Base-by-base conservation (phyloP, 1,140 invertebrate genomes). In the Bicyclus anynana region DNA sequence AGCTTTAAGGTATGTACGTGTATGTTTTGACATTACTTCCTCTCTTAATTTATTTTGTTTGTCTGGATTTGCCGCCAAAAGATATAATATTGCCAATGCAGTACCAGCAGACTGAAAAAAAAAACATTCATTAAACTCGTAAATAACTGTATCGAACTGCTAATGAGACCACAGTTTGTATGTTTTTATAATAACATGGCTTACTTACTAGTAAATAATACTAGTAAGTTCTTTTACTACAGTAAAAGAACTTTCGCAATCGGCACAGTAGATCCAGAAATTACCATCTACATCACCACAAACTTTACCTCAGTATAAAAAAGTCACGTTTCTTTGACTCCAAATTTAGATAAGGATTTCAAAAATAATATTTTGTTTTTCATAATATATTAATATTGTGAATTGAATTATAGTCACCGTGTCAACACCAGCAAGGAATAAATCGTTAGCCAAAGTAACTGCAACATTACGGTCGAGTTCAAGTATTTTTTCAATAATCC, bases 361-460 rank as follows among this genome's bases (percentile, higher is more conserved):
- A 4, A 18, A 20, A 21, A 55, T 23, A n/a, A 17, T 20, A 14
- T 18, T 35, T 21, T 29, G 16, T 29, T 7, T 6, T 14, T 13
- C 16, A 29, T 14, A 6, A 14, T 29, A 48, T 29, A 2, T 13
- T 4, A 7, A 23, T 4, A 23, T 23, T 23, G 23, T 1, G 23
- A n/a, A n/a, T n/a, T n/a, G 23, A 23, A n/a, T n/a, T n/a, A 17
- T 21, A 13, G 69, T 86, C 84, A 93, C 92, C 65, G 93, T 95
- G 82, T 95, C 94, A 23, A 95, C 90, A 37, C 94, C 94, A 12
- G 93, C 93, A 38, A 93, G 86, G 16, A 95, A 55, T 90, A 94
- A 92, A 74, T 95, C 94, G 53, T 91, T 86, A 3, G 92, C 91
- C 90, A 95, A 93, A 1, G 90, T 85, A 17, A 88, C 69, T 1